Conservation (phyloP, 2,888 invertebrate genomes). For the Philereme transversata region DNA sequence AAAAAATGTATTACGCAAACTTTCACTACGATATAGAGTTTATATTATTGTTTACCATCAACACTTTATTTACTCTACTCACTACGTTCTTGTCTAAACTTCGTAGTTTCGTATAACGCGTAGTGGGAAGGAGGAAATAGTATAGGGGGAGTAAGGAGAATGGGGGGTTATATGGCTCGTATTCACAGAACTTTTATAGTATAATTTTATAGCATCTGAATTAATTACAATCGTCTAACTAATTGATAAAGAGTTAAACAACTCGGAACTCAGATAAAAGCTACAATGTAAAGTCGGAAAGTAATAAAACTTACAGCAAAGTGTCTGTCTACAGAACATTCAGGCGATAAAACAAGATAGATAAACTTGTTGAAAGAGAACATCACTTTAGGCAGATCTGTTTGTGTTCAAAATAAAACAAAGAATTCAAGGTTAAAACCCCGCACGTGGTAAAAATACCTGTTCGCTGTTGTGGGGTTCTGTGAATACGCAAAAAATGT, state of each 20-base stretch:
- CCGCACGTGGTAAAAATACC: constrained; percentile 16
- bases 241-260: constrained; percentile 12
- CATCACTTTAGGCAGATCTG: constrained; percentile 13
- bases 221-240: constrained; percentile 10
- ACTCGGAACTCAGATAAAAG: constrained; percentile 1
- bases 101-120: constrained; percentile 6
- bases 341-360: constrained; percentile 11
- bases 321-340: constrained; percentile 3
- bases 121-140: not conserved
- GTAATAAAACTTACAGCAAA: constrained; percentile 1
- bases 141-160: not conserved
- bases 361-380: constrained; percentile 10
- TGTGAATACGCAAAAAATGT: constrained; percentile 9
- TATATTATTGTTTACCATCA: constrained; percentile 25
- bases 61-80: constrained; percentile 32
- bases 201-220: constrained; percentile 9
- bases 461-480: constrained; percentile 2
- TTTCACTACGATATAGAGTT: constrained; percentile 5
- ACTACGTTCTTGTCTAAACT: constrained; percentile 13
- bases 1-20: constrained; percentile 12
- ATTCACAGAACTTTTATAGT: constrained; percentile 14
- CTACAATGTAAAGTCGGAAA: not conserved
- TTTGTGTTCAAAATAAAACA: constrained; percentile 16
- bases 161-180: constrained; percentile 4
- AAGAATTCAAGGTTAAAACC: constrained; percentile 23